Conservation (phyloP, 2,797 vertebrate genomes). For the Pangasius djambal region DNA sequence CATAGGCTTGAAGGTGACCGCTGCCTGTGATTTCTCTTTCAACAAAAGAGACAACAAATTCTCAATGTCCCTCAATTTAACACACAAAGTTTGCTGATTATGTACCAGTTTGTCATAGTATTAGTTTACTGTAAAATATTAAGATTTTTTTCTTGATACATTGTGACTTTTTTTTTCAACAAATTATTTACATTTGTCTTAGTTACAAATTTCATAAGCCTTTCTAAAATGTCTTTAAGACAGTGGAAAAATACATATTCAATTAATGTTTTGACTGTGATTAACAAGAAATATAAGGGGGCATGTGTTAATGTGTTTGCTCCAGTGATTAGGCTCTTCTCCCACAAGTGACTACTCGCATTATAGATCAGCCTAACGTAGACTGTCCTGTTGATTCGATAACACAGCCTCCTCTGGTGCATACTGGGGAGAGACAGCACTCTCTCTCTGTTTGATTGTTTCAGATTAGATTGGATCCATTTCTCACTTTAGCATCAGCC, state of each 20-base stretch:
- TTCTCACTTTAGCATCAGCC: constrained; percentile 22
- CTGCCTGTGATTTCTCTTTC: background rate
- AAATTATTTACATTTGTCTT: too few species aligned
- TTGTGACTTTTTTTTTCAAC: too few species aligned
- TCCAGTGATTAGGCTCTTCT: background rate
- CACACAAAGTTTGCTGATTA: background rate
- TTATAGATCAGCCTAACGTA: background rate
- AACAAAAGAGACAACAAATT: background rate
- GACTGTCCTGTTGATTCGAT: constrained; percentile 31
- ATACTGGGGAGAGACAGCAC: constrained; percentile 26
- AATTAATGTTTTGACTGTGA: background rate
- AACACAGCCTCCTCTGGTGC: constrained; percentile 6
- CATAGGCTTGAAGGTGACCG: background rate
- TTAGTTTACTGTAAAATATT: background rate
- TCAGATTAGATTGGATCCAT: constrained; percentile 36
- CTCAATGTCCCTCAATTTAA: background rate
- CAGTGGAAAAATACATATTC: background rate
- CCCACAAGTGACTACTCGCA: background rate
- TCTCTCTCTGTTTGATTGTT: constrained; percentile 13
- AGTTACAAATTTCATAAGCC: background rate
- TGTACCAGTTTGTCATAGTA: background rate
- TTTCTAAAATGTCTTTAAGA: background rate
- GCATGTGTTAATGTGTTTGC: background rate
- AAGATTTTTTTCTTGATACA: too few species aligned
- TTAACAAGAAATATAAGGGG: background rate